Conservation (phyloP, 92 coral and sea anemone species). For the Palythoa caribaeorum region DNA sequence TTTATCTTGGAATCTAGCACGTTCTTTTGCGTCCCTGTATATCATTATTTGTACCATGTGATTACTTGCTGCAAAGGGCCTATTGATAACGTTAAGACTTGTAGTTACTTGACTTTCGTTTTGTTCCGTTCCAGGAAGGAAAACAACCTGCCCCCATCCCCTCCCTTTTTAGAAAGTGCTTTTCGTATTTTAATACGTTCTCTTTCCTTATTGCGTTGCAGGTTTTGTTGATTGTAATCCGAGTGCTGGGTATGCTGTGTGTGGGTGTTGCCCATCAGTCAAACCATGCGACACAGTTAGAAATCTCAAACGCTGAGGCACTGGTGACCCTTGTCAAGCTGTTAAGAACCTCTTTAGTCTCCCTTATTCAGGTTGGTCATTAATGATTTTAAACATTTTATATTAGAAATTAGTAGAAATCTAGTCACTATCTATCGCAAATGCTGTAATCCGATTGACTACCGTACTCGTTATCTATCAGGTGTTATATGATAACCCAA, state of each 20-base stretch:
- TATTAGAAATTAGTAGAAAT: no score
- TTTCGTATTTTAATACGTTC: neutral
- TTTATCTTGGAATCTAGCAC: no score
- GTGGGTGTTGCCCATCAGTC: slow-evolving; percentile 99
- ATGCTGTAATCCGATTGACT: no score
- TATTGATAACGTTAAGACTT: no score
- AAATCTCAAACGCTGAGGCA: slow-evolving; percentile 96
- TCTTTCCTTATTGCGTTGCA: slow-evolving; percentile 21
- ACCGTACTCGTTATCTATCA: no score
- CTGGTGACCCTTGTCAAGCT: slow-evolving; percentile 87
- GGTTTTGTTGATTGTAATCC: slow-evolving; percentile 97
- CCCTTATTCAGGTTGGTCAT: slow-evolving; percentile 86
- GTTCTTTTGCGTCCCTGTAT: no score
- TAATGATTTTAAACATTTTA: neutral
- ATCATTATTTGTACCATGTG: no score
- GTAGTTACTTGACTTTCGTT: no score
- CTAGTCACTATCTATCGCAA: no score
- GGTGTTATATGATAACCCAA: no score
- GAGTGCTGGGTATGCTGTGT: slow-evolving; percentile 93
- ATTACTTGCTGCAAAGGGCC: no score
- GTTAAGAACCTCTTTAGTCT: slow-evolving; percentile 70
- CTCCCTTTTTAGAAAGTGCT: neutral
- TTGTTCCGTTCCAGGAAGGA: neutral
- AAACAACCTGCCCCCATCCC: neutral
- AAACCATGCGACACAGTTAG: slow-evolving; percentile 94